A percentile compares a stretch with the other conserved stretches of the same genome.
Evolutionary conservation across 2,888 invertebrate genomes (phyloP).

Genomic region (Andrena praecox): DNA sequence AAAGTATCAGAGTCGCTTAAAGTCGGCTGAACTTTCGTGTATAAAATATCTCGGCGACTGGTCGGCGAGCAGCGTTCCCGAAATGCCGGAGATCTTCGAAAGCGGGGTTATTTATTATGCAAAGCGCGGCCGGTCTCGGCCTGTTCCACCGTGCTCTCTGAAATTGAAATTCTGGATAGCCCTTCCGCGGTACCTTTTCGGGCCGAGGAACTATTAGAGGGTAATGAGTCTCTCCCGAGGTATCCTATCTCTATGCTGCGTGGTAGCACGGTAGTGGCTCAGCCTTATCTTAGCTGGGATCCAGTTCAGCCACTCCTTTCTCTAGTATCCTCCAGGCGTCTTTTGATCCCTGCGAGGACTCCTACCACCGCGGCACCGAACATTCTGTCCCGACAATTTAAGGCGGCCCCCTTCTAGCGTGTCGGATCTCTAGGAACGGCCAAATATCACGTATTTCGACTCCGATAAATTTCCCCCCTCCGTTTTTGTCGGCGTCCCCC

Average conservation of each 20-base stretch:
- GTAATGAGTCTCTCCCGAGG: constrained; percentile 78
- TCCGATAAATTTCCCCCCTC: constrained; percentile 57
- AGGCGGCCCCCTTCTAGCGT: constrained; percentile 50
- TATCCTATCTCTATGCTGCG: constrained; percentile 72
- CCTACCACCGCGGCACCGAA: constrained; percentile 52
- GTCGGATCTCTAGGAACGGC: constrained; percentile 38
- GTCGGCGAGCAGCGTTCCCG: constrained; percentile 13
- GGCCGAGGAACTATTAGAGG: constrained; percentile 80
- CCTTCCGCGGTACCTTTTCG: constrained; percentile 64
- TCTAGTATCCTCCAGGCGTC: constrained; percentile 76
- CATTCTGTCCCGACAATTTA: constrained; percentile 63
- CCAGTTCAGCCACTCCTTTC: constrained; percentile 77
- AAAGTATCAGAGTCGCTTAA: constrained; percentile 3
- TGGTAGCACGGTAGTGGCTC: constrained; percentile 78
- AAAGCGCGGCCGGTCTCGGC: constrained; percentile 61
- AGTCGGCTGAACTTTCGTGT: not conserved
- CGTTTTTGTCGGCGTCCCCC: constrained; percentile 43
- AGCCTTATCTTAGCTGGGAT: constrained; percentile 78
- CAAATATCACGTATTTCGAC: constrained; percentile 61
- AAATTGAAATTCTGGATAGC: constrained; percentile 80
- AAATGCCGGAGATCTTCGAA: constrained; percentile 44
- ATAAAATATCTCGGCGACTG: constrained; percentile 26
- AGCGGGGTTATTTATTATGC: constrained; percentile 72
- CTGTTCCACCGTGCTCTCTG: constrained; percentile 46
- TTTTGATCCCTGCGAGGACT: constrained; percentile 73